Evolutionary conservation across 2,888 invertebrate species (phyloP), one percentile per base, ranked within the genome.

Genomic region (Temnothorax rugatulus): DNA sequence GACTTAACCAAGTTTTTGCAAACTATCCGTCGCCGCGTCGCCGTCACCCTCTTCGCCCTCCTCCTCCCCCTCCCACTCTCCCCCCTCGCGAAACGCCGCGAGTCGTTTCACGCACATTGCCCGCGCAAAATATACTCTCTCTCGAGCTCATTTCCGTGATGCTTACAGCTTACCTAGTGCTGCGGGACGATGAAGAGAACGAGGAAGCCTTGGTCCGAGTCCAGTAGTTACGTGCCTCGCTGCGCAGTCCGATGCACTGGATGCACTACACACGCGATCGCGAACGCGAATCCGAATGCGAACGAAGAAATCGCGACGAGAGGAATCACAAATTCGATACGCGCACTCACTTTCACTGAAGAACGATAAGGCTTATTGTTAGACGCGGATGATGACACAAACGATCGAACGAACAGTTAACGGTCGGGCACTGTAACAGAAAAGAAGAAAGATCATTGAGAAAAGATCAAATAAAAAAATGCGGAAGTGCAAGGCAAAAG

Each of bases 1-100:
- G 86, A 86, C 83, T 86, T 86, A 85, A 86, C 76, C 59, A 85
- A 86, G 81, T 86, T 86, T 85, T 83, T 66, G 64, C 82, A 82
- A 86, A 86, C 87, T 84, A 75, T 71, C 81, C 83, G 83, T 69
- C 61, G 66, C 61, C 77, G 59, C 64, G 64, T 63, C 82, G 71
- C 41, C 57, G 69, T 73, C 54, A 68, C 59, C 52, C 57, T 47
- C 69, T 29, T 57, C 69, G 11, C 52, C 52, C 50, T 47, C 47
- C 3, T 4, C 15, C 13, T 15, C 18, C 50, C 38, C 15, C 54
- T 8, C 21, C 15, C 38, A 0, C 52, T 8, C 21, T 4, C 38
- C 3, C 15, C 11, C 15, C 8, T 4, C 13, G 59, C 54, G 66
- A 64, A 61, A 84, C 63, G 82, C 82, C 84, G 79, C 77, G 66